A percentile compares a stretch with the other conserved stretches of the same genome.
phyloP scores from a whole-genome alignment of 2,888 invertebrate genomes.

The Polyploca ridens region DNA sequence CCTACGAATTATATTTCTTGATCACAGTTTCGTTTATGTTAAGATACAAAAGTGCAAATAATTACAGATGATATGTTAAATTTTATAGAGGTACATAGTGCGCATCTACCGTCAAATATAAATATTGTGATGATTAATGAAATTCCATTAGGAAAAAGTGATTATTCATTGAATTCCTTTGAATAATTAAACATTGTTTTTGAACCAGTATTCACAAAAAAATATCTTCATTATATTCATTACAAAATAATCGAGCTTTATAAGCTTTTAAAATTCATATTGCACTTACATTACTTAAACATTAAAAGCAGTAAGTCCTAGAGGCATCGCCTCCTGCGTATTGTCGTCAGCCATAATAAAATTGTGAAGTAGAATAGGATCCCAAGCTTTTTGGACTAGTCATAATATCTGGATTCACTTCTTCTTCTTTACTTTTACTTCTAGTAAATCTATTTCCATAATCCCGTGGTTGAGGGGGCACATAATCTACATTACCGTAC shows the following conservation, averaged over 20 bases:
- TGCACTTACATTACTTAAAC: constrained; percentile 23
- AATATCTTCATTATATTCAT: not conserved
- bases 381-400: constrained; percentile 76
- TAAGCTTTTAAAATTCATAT: constrained; percentile 18
- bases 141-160: not conserved
- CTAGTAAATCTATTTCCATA: constrained; percentile 53
- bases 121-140: constrained; percentile 16
- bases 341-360: constrained; percentile 73
- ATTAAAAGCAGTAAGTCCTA: constrained; percentile 64
- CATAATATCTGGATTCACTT: constrained; percentile 57
- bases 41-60: constrained; percentile 24
- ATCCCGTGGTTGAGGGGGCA: constrained; percentile 61
- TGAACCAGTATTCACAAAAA: not conserved
- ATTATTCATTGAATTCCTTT: not conserved
- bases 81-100: constrained; percentile 35
- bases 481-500: constrained; percentile 74
- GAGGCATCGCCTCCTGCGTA: constrained; percentile 51
- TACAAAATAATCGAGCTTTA: constrained; percentile 35
- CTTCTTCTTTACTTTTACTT: constrained; percentile 59
- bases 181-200: not conserved
- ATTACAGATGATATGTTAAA: constrained; percentile 39
- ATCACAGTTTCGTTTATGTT: constrained; percentile 35
- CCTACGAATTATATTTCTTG: constrained; percentile 20
- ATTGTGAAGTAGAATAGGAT: constrained; percentile 68
- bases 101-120: constrained; percentile 36